These are phyloP conservation scores for Ernsta delagoae DNA, from an alignment of 2,888 invertebrate species.

Conservation along the genomic window DNA sequence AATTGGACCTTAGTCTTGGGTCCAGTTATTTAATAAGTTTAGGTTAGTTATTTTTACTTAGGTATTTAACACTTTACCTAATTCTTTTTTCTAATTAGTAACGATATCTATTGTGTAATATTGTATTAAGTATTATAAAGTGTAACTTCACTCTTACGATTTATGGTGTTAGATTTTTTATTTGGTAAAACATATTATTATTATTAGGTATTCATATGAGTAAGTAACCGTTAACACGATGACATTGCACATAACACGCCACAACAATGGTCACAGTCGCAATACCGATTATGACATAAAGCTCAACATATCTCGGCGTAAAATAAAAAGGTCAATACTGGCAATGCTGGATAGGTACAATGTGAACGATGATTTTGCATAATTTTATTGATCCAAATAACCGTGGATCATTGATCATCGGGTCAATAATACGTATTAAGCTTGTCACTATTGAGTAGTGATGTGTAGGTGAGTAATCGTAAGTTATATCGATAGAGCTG, in stretches of 20 bases:
- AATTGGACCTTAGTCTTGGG: no score
- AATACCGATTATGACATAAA: conserved; percentile 40
- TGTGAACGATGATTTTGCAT: conserved; percentile 78
- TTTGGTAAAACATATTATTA: no score
- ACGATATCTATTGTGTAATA: no score
- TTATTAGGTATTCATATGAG: no score
- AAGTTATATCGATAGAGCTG: not conserved
- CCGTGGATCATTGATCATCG: conserved; percentile 80
- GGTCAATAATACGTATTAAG: conserved; percentile 74
- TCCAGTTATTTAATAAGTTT: no score
- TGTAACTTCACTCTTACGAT: no score
- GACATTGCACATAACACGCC: conserved; percentile 45
- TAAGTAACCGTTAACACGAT: conserved; percentile 49
- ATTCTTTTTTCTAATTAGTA: no score
- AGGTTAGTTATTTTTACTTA: no score
- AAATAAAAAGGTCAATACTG: conserved; percentile 71
- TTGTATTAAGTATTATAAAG: no score
- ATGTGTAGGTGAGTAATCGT: conserved; percentile 36
- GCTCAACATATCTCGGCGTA: conserved; percentile 46
- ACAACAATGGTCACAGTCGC: conserved; percentile 39
- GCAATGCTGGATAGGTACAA: conserved; percentile 54
- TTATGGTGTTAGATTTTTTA: no score
- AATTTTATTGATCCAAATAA: conserved; percentile 82
- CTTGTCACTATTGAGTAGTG: conserved; percentile 64
- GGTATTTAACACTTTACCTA: no score